Conservation (phyloP, 2,113 vertebrate genomes). For the Clarias batrachus region DNA sequence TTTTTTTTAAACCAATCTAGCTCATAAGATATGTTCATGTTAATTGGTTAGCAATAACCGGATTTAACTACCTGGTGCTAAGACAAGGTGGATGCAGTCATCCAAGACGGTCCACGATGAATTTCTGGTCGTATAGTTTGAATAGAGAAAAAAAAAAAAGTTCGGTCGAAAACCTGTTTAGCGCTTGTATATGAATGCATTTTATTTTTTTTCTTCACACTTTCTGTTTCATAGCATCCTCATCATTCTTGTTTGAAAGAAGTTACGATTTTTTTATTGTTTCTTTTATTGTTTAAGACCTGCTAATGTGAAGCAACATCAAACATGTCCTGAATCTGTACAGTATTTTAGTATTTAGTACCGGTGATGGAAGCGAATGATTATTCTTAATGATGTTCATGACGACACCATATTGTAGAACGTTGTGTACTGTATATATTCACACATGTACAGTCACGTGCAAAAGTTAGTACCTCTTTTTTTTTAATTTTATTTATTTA, state of each 20-base stretch:
- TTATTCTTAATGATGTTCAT: not conserved
- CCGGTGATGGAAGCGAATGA: not conserved
- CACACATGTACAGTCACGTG: too few relatives aligned
- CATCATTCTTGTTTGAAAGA: not conserved
- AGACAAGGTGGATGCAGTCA: not conserved
- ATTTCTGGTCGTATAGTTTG: not conserved
- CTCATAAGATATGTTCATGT: not conserved
- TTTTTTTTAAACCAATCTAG: not conserved
- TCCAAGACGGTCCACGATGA: not conserved
- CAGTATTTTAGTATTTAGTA: conserved; percentile 25
- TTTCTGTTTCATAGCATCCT: conserved; percentile 2
- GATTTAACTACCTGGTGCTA: conserved; percentile 18
- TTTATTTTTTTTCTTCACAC: not conserved
- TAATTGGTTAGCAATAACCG: conserved; percentile 12
- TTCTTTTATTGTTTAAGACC: not conserved
- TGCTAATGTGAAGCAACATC: conserved; percentile 21
- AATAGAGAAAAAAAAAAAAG: too few relatives aligned
- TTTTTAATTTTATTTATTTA: too few relatives aligned
- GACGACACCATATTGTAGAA: not conserved
- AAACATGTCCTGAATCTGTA: conserved; percentile 13
- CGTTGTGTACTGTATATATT: not conserved
- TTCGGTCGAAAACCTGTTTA: conserved; percentile 3
- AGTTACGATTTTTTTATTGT: not conserved
- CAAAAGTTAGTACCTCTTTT: too few relatives aligned
- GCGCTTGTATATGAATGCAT: conserved; percentile 19